Percentiles rank a stretch among this genome's conserved stretches.
Evolutionary conservation across 1,140 invertebrate species (phyloP).

Genomic region (Armadillidium nasatum): DNA sequence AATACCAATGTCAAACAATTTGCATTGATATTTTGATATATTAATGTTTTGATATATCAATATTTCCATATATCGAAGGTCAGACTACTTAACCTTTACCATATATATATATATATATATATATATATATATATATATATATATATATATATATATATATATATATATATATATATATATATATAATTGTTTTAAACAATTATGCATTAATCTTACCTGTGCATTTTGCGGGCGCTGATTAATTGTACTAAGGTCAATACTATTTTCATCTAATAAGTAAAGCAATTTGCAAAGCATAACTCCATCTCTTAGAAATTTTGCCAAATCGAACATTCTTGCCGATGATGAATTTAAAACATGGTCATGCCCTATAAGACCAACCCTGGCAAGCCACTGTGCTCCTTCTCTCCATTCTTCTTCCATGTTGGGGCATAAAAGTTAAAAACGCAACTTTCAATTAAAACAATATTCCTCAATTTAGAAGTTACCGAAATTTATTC

Average conservation of each 20-base stretch:
- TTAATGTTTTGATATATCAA: too few species aligned
- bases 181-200: too few species aligned
- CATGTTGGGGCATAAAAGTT: background rate
- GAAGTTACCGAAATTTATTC: too few species aligned
- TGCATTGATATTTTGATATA: too few species aligned
- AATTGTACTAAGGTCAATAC: constrained; percentile 1
- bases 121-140: too few species aligned
- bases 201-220: background rate
- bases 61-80: too few species aligned
- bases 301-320: constrained; percentile 1
- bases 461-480: too few species aligned
- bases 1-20: too few species aligned
- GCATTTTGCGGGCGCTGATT: background rate
- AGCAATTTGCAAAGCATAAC: background rate
- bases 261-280: constrained; percentile 1
- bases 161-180: too few species aligned
- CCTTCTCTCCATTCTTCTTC: constrained; percentile 4
- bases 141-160: too few species aligned
- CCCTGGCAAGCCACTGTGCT: background rate
- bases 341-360: constrained; percentile 8
- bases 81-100: too few species aligned
- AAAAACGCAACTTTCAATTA: background rate
- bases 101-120: too few species aligned
- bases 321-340: background rate
- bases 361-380: background rate